phyloP scores from a whole-genome alignment of 2,888 invertebrate species.

The Cheilosia urbana region DNA sequence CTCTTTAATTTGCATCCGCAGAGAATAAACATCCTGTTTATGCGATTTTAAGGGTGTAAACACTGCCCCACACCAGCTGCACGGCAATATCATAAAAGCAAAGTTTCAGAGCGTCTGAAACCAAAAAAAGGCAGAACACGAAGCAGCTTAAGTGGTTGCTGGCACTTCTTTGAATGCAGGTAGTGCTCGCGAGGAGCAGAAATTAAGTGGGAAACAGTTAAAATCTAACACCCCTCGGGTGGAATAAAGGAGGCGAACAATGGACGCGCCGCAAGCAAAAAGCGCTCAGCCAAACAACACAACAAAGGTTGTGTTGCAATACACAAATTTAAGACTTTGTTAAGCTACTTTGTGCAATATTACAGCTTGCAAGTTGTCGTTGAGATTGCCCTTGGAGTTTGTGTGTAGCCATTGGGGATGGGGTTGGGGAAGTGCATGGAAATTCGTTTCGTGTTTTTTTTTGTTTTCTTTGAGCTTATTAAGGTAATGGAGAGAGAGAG shows the following conservation, averaged over 20 bases:
- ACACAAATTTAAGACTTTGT: conserved; percentile 67
- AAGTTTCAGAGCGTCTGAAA: conserved; percentile 2
- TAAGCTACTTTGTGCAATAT: conserved; percentile 57
- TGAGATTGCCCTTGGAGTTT: conserved; percentile 14
- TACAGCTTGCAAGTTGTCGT: conserved; percentile 29
- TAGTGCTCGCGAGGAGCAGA: conserved; percentile 29
- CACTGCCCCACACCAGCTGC: neutral
- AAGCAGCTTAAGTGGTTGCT: conserved; percentile 55
- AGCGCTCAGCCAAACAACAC: conserved; percentile 27
- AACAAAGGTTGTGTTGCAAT: conserved; percentile 53
- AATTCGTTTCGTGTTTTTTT: neutral
- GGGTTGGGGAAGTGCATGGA: neutral
- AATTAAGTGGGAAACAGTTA: conserved; percentile 61
- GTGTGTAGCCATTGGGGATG: conserved; percentile 13
- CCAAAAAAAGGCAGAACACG: conserved; percentile 6
- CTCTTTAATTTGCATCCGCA: conserved; percentile 54
- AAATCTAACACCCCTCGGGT: conserved; percentile 13
- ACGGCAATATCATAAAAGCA: conserved; percentile 27
- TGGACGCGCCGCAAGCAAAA: conserved; percentile 3
- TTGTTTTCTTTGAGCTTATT: conserved; percentile 13
- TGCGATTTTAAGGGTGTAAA: conserved; percentile 36
- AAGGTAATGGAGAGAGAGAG: conserved; percentile 46
- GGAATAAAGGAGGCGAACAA: neutral
- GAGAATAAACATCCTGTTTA: conserved; percentile 25
- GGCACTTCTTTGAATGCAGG: conserved; percentile 57